Evolutionary conservation across 2,888 invertebrate species (phyloP).

Genomic region (Dexiosoma caninum): DNA sequence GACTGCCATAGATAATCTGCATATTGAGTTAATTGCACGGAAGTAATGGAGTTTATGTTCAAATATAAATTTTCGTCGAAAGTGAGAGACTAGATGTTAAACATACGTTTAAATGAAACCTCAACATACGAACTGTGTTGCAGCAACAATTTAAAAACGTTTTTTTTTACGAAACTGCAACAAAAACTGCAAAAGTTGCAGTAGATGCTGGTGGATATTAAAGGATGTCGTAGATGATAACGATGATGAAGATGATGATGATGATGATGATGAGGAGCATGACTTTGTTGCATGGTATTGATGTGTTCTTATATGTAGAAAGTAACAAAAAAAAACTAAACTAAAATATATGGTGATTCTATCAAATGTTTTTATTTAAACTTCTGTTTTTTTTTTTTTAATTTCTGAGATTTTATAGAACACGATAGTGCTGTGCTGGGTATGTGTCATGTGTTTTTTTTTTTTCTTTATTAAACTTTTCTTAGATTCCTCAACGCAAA

Average conservation of each 20-base stretch:
- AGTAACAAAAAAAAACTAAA: not conserved
- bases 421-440: slow-evolving; percentile 41
- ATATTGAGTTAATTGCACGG: slow-evolving; percentile 64
- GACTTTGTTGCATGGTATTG: slow-evolving; percentile 19
- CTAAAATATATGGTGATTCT: too few species aligned
- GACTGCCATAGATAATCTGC: slow-evolving; percentile 54
- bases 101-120: slow-evolving; percentile 26
- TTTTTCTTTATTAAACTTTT: not conserved
- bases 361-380: slow-evolving; percentile 56
- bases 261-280: not conserved
- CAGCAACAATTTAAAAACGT: not conserved
- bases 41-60: slow-evolving; percentile 61
- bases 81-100: slow-evolving; percentile 59
- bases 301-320: slow-evolving; percentile 21
- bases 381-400: not conserved
- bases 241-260: not conserved
- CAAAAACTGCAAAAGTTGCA: not conserved
- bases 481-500: not conserved
- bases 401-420: slow-evolving; percentile 43
- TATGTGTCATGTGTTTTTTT: slow-evolving; percentile 32
- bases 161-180: too few species aligned
- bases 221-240: not conserved
- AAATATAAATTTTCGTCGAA: slow-evolving; percentile 49
- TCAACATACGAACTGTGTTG: not conserved
- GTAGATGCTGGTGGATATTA: slow-evolving; percentile 3